Conservation (phyloP, 2,113 vertebrate species). For the Cygnus buccinator region DNA sequence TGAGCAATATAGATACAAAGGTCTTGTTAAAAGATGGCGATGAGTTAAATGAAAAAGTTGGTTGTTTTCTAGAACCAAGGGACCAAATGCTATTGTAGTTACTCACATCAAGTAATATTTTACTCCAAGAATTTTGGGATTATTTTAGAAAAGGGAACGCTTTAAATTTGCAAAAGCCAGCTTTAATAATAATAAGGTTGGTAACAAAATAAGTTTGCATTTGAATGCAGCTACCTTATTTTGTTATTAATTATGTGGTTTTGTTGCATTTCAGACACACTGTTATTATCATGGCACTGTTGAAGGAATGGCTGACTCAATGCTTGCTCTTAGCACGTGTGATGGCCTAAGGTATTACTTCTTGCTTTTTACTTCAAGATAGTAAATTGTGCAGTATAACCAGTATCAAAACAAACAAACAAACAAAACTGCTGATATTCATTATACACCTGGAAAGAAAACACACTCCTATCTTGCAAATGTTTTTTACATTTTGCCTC, state of each 20-base stretch:
- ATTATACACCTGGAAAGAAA: neutral
- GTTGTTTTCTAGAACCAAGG: neutral
- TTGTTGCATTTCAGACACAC: slow-evolving; percentile 64
- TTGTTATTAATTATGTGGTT: slow-evolving; percentile 1
- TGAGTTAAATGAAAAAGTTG: neutral
- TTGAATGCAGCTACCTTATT: neutral
- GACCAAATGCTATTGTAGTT: neutral
- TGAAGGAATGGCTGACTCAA: slow-evolving; percentile 65
- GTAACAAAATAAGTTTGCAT: neutral
- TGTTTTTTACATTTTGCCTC: neutral
- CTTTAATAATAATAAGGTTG: neutral
- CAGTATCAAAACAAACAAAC: neutral
- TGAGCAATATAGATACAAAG: neutral
- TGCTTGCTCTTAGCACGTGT: slow-evolving; percentile 69
- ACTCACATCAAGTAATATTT: neutral
- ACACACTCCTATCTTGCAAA: neutral
- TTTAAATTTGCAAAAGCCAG: neutral
- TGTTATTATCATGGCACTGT: slow-evolving; percentile 74
- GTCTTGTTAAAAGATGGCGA: neutral
- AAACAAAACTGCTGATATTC: neutral
- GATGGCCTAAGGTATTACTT: slow-evolving; percentile 74
- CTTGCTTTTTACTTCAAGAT: neutral
- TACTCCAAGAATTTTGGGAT: neutral
- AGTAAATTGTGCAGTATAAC: neutral
- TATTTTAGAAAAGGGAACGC: neutral